Evolutionary conservation across 2,888 invertebrate genomes (phyloP).

Genomic region (Zonitis immaculata): DNA sequence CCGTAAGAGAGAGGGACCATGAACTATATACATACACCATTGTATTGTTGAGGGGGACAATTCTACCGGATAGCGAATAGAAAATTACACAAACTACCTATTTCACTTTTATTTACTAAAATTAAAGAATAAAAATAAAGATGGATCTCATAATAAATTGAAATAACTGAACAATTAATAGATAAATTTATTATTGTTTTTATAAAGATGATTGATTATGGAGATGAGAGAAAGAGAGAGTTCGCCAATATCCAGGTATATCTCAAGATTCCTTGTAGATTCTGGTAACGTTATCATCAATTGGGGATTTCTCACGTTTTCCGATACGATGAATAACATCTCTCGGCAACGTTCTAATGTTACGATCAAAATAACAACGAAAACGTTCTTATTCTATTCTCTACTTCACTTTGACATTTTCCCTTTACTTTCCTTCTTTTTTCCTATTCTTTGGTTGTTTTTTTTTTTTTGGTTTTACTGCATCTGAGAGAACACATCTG

Average conservation of each 20-base stretch:
- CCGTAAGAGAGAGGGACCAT: constrained; percentile 4
- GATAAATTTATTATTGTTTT: background rate
- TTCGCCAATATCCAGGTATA: background rate
- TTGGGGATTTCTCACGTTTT: constrained; percentile 1
- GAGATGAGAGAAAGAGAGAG: no score
- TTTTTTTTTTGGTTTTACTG: background rate
- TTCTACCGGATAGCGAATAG: background rate
- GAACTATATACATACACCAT: constrained; percentile 20
- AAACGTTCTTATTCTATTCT: no score
- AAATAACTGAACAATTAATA: background rate
- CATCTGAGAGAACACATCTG: background rate
- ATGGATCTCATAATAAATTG: background rate
- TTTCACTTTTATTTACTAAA: background rate
- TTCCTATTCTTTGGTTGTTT: background rate
- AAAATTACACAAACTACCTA: background rate
- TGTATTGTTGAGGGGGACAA: constrained; percentile 11
- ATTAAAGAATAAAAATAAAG: no score
- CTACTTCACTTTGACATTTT: background rate
- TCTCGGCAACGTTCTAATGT: background rate
- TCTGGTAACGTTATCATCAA: background rate
- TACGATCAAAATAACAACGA: background rate
- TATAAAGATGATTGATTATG: background rate
- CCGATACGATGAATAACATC: background rate
- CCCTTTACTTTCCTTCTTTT: background rate
- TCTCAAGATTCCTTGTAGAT: background rate